phyloP scores from a whole-genome alignment of 2,113 vertebrate species.

The Neodon shergylaensis region DNA sequence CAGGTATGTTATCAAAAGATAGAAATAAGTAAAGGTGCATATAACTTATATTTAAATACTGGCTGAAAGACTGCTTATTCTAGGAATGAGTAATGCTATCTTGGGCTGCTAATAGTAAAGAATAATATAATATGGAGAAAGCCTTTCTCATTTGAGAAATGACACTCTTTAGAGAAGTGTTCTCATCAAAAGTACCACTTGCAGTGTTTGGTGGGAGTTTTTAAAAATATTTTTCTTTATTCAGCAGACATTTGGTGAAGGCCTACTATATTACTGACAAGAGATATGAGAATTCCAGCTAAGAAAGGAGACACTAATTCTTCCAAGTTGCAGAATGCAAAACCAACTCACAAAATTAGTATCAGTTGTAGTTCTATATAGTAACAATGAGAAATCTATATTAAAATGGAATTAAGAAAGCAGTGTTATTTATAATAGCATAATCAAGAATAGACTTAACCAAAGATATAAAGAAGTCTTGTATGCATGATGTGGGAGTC shows the following conservation, averaged over 20 bases:
- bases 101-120: background rate
- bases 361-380: background rate
- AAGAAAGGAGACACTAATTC: background rate
- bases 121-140: background rate
- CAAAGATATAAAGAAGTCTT: background rate
- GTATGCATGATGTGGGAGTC: too few relatives aligned
- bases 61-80: background rate
- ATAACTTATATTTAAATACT: background rate
- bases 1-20: background rate
- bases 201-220: background rate
- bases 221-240: background rate
- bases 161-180: background rate
- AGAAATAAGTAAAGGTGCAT: background rate
- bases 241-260: background rate
- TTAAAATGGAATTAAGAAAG: constrained; percentile 11
- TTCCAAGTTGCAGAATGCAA: background rate
- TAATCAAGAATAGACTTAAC: background rate
- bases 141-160: background rate
- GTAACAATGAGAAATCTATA: background rate
- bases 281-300: background rate
- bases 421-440: background rate
- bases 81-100: background rate
- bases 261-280: background rate
- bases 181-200: background rate
- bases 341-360: background rate